Base-by-base conservation (phyloP, 2,797 vertebrate species). In the Ctenochaetus hawaiiensis region DNA sequence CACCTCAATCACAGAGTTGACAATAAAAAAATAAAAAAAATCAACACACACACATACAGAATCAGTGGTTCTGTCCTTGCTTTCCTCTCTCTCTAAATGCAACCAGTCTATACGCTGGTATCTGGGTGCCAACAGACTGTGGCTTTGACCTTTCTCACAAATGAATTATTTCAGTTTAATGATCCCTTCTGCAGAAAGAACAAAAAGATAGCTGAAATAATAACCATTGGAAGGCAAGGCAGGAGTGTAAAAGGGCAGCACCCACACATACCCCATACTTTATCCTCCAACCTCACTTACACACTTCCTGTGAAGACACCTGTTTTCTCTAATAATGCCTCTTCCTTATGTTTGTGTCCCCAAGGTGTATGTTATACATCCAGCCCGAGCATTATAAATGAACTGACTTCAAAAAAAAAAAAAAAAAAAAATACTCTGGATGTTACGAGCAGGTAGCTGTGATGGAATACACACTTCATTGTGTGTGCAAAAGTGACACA, bases 161-260 rank as follows among this genome's bases (percentile, higher is more conserved):
- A 93, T 93, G 61, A 94, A 93, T 92, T 91, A 90, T 93, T 94
- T 94, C 82, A 72, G 87, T 93, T 91, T 95, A 94, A 95, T 93
- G 87, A 93, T 93, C 87, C 82, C 68, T 86, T 80, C 81, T 88
- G 83, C 75, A 83, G 84, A 81, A 90, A 91, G 77, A 83, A 81
- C 77, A 91, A 89, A 93, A 92, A 90, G 81, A 77, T 81, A 82
- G 82, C 80, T 76, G 84, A 84, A 86, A 91, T 93, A 91, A 89
- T 78, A 86, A 84, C 82, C 63, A 17, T 62, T 45, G 43, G 80
- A 75, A 51, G 69, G 20, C 65, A 49, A 65, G 16, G 13, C 22
- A 10, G 48, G 45, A 18, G 39, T 2, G 64, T 82, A 80, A 88
- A 89, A 89, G 85, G 77, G 77, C 84, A 89, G 65, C 82, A 79